These are phyloP conservation scores for Potamarius usumacintae DNA, from an alignment of 2,113 vertebrate genomes.

Conservation along the genomic window DNA sequence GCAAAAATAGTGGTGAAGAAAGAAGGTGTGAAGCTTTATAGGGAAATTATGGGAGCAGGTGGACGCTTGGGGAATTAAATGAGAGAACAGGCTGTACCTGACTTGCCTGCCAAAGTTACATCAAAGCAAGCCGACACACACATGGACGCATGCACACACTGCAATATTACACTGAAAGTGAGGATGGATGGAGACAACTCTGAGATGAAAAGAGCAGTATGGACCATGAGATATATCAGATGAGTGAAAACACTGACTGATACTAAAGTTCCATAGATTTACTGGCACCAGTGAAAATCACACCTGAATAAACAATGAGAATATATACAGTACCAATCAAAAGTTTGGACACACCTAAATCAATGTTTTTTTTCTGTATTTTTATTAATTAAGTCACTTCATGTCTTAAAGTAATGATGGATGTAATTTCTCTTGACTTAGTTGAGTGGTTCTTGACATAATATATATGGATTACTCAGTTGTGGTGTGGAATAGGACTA, in stretches of 20 bases:
- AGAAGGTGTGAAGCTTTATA: constrained; percentile 52
- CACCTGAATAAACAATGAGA: background rate
- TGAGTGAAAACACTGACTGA: background rate
- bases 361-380: too few species aligned
- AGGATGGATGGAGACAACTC: background rate
- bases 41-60: constrained; percentile 40
- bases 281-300: background rate
- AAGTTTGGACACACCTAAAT: too few species aligned
- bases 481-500: too few species aligned
- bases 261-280: background rate
- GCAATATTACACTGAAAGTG: background rate
- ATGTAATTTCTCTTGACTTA: too few species aligned
- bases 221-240: background rate
- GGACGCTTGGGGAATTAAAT: constrained; percentile 34
- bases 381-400: too few species aligned
- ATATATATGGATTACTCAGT: too few species aligned
- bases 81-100: background rate
- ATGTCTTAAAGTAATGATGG: too few species aligned
- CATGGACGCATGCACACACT: background rate
- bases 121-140: background rate
- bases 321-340: too few species aligned
- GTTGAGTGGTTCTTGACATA: too few species aligned
- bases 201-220: background rate
- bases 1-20: constrained; percentile 59
- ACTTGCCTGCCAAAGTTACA: background rate